phyloP scores from a whole-genome alignment of 2,113 vertebrate species.

The Sebastes fasciatus region DNA sequence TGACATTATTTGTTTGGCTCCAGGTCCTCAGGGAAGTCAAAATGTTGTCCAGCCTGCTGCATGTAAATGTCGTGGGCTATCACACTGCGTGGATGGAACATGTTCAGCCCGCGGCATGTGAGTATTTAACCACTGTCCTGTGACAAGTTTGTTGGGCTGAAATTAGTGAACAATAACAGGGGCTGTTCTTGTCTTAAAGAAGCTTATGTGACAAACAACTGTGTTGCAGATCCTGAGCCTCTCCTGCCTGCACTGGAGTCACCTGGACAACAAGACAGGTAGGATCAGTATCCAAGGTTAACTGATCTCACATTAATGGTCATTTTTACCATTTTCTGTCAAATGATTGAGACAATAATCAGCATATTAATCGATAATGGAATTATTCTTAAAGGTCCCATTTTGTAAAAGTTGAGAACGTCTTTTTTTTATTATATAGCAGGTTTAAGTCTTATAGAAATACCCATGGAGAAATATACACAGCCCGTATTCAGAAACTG shows the following conservation, averaged over 20 bases:
- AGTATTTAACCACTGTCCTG: constrained; percentile 31
- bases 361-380: neutral
- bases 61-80: constrained; percentile 93
- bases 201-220: constrained; percentile 10
- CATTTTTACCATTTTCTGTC: neutral
- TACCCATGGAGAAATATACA: too few species aligned
- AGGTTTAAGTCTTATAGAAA: too few species aligned
- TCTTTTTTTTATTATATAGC: too few species aligned
- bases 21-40: constrained; percentile 97
- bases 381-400: neutral
- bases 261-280: constrained; percentile 68
- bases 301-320: neutral
- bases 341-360: neutral
- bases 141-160: neutral
- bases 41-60: constrained; percentile 93
- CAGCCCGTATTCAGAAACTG: too few species aligned
- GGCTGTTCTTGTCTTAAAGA: neutral
- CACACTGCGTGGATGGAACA: constrained; percentile 99
- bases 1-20: constrained; percentile 1
- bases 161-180: neutral
- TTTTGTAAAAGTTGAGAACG: too few species aligned
- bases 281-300: neutral
- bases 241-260: constrained; percentile 73
- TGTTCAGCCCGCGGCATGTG: constrained; percentile 84
- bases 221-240: constrained; percentile 64